These are phyloP conservation scores for Ataeniobius toweri DNA, from an alignment of 2,797 vertebrate species.

Conservation along the genomic window DNA sequence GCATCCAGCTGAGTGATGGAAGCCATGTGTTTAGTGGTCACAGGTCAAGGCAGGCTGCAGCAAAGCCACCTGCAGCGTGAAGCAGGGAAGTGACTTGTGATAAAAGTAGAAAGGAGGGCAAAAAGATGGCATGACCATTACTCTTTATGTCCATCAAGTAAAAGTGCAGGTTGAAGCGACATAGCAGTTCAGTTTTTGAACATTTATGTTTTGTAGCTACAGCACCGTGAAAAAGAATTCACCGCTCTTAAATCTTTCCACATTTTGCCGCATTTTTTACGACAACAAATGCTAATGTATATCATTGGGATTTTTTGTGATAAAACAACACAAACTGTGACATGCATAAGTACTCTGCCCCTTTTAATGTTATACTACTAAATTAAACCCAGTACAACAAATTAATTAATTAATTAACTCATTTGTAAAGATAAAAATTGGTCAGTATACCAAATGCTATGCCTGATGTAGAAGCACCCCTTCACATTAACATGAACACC, in stretches of 20 bases:
- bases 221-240: neutral
- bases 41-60: slow-evolving; percentile 14
- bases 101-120: neutral
- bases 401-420: no score
- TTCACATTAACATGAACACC: no score
- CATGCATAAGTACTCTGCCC: no score
- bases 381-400: no score
- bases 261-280: no score
- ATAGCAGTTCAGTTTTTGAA: neutral
- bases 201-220: slow-evolving; percentile 2
- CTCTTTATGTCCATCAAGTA: slow-evolving; percentile 2
- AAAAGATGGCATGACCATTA: neutral
- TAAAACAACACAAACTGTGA: neutral
- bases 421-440: no score
- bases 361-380: no score
- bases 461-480: no score
- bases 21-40: slow-evolving; percentile 24
- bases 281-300: neutral
- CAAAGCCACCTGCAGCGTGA: slow-evolving; percentile 5
- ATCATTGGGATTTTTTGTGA: neutral
- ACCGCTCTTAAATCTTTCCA: neutral
- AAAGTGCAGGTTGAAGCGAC: slow-evolving; percentile 3
- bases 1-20: slow-evolving; percentile 30
- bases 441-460: no score
- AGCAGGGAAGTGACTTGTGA: neutral